phyloP scores from a whole-genome alignment of 2,888 invertebrate species.

The Orthosia cruda region DNA sequence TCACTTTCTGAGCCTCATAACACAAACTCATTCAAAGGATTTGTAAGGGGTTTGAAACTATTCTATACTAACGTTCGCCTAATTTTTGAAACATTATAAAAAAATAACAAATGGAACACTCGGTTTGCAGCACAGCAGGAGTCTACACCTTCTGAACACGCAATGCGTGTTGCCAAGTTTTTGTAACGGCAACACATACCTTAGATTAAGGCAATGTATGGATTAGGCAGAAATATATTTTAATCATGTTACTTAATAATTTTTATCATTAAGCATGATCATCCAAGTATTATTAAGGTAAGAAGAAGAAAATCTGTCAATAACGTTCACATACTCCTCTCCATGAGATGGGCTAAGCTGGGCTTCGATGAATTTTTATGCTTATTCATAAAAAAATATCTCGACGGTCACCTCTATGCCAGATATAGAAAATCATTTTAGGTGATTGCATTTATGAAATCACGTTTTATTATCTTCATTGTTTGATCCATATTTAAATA shows the following conservation, averaged over 20 bases:
- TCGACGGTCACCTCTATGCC: too few species aligned
- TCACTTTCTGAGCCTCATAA: neutral
- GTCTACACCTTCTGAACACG: conserved; percentile 75
- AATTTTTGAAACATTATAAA: conserved; percentile 21
- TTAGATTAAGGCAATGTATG: conserved; percentile 46
- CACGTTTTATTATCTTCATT: too few species aligned
- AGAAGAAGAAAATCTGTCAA: too few species aligned
- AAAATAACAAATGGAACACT: conserved; percentile 54
- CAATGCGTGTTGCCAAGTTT: conserved; percentile 85
- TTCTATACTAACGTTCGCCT: neutral
- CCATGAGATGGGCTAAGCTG: too few species aligned
- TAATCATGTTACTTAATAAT: too few species aligned
- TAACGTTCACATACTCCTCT: too few species aligned
- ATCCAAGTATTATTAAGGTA: too few species aligned
- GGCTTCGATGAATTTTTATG: too few species aligned
- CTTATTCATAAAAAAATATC: too few species aligned
- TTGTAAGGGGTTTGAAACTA: neutral
- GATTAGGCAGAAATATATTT: conserved; percentile 36
- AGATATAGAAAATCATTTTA: too few species aligned
- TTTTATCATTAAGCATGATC: neutral
- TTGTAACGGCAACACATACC: conserved; percentile 59
- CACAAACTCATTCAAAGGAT: neutral
- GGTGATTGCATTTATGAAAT: too few species aligned
- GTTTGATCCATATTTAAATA: too few species aligned
- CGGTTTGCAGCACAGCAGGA: conserved; percentile 50